Conservation (phyloP, 2,888 invertebrate genomes). For the Tenthredo distinguenda region DNA sequence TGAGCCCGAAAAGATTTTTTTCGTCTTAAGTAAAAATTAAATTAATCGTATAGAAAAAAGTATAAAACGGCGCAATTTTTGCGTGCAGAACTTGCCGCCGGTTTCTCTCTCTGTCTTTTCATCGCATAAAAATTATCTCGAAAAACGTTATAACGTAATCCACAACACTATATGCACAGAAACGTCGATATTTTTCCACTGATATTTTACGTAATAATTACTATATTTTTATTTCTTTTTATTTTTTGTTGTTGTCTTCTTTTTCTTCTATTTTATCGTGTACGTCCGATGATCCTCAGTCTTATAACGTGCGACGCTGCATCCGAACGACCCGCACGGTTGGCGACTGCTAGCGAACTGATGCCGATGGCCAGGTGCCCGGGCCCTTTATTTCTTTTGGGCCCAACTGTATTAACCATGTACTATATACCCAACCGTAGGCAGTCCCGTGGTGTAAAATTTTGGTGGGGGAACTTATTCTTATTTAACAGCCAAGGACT, state of each 20-base stretch:
- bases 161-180: constrained; percentile 36
- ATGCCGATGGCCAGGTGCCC: constrained; percentile 73
- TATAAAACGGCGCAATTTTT: constrained; percentile 21
- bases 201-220: constrained; percentile 12
- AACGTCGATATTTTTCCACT: constrained; percentile 17
- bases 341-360: constrained; percentile 56
- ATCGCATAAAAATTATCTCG: not conserved
- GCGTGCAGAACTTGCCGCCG: not conserved
- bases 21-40: not conserved
- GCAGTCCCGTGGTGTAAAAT: constrained; percentile 51
- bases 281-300: constrained; percentile 15
- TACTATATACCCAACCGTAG: constrained; percentile 68
- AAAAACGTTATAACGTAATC: constrained; percentile 19
- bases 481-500: constrained; percentile 72
- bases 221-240: not conserved
- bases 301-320: constrained; percentile 14
- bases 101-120: not conserved
- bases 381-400: constrained; percentile 76
- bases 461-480: constrained; percentile 71
- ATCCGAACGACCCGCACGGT: constrained; percentile 44
- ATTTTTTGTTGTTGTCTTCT: not conserved
- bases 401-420: constrained; percentile 66
- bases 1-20: not conserved
- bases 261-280: not conserved
- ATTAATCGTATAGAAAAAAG: not conserved